Base-by-base conservation (phyloP, 1,140 invertebrate genomes). In the Adoxophyes honmai region DNA sequence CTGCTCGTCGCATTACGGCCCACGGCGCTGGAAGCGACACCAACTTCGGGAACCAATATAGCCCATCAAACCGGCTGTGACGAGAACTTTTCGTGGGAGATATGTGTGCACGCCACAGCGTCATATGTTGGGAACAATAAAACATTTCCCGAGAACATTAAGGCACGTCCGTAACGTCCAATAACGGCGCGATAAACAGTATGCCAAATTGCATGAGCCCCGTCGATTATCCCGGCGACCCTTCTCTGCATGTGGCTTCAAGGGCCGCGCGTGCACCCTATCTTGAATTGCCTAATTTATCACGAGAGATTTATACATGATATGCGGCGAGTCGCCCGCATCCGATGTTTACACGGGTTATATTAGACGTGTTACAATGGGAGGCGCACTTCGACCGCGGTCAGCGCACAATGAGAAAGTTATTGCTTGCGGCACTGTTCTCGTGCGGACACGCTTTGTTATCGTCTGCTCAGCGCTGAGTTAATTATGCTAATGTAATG, bases 261-360 rank as follows among this genome's bases (percentile, higher is more conserved):
- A 21, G 18, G 59, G 57, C 55, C 53, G 36, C 37, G 62, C 68
- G 67, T 68, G 70, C 69, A 73, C 65, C 72, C 70, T 71, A 78
- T 71, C 67, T 73, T 73, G 72, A 73, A 75, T 75, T 68, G 68
- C 66, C 75, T 70, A 75, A 78, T 78, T 74, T 74, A 78, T 78
- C 75, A 75, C 64, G 52, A 38, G 65, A 71, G 71, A 76, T 76
- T 75, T 79, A 79, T 76, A 55, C 62, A 69, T 55, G 44, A 55
- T 64, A 69, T 53, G 44, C 62, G 61, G 48, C 54, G 69, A 69
- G 68, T 60, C 59, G 62, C 60, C 62, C 61, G 66, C 62, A 67
- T 63, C 21, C 42, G 34, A 11, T 39, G 55, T 48, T 44, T 14
- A 15, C 39, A 48, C 42, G n/a, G 42, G 42, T 48, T 48, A 44